Conservation (phyloP, 2,797 vertebrate species). For the Melanotaenia pygmaea region DNA sequence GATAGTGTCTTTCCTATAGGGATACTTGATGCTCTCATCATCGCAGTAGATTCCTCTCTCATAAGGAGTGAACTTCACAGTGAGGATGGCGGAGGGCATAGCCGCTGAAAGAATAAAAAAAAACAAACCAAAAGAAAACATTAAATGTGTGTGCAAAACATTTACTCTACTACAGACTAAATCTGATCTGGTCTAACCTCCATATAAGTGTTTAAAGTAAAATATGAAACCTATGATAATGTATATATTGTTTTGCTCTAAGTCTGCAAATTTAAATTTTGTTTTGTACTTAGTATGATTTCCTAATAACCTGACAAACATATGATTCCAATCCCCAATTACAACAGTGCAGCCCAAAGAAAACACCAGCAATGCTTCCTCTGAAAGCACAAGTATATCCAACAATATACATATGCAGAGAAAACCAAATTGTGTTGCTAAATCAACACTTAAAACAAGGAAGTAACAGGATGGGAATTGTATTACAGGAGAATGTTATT, state of each 20-base stretch:
- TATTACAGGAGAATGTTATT: background rate
- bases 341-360: background rate
- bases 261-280: background rate
- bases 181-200: background rate
- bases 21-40: conserved; percentile 90
- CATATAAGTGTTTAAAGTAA: no score
- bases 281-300: background rate
- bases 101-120: conserved; percentile 74
- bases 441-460: background rate
- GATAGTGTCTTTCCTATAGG: conserved; percentile 92
- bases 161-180: background rate
- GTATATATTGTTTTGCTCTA: background rate
- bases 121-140: background rate
- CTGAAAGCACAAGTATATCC: background rate
- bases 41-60: conserved; percentile 91
- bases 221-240: no score
- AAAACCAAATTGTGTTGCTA: background rate
- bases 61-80: conserved; percentile 87
- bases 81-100: conserved; percentile 90
- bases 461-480: background rate
- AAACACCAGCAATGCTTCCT: background rate
- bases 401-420: background rate
- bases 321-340: background rate
- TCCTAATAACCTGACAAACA: background rate
- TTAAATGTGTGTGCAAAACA: background rate